Base-by-base conservation (phyloP, 2,888 invertebrate species). In the Scaptomyza flava region DNA sequence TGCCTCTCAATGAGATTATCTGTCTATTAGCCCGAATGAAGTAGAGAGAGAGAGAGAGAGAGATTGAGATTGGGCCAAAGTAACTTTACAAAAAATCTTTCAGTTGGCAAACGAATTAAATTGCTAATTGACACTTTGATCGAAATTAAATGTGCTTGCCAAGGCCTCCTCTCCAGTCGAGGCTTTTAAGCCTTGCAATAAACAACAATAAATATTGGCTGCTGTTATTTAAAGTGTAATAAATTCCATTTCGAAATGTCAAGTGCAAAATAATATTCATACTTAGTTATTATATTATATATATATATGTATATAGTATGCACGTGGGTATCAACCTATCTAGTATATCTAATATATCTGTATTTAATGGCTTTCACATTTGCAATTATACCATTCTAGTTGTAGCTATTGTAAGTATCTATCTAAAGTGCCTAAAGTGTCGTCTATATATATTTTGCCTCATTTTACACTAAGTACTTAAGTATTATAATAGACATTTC, bases 391-490 rank as follows among this genome's bases (percentile, higher is more conserved):
- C 27, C 0, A 31, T 23, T 63, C 36, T 46, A 46, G 60, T 46
- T 11, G 12, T 62, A 62, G 63, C n/a, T 27, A 27, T 38, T n/a
- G n/a, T 64, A 6, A 14, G 6, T 17, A 30, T n/a, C 14, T 38
- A 3, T 12, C 14, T 23, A 11, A 27, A 14, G 7, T n/a, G 14
- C n/a, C n/a, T n/a, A n/a, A n/a, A n/a, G 27, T 6, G 6, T 9
- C 31, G n/a, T n/a, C n/a, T n/a, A n/a, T n/a, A n/a, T 34, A n/a
- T 5, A 52, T 43, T 17, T 36, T 8, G 48, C 46, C 67, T 60
- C 60, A 67, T 62, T 71, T 77, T 66, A 72, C 46, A 48, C 33
- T 43, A 77, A 73, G 73, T 73, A 73, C 54, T 73, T 73, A 73
- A 59, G 68, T 56, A 56, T 72, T 69, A 51, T 58, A 61, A 76